Evolutionary conservation across 2,797 vertebrate genomes (phyloP).

Genomic region (Potorous gilbertii): DNA sequence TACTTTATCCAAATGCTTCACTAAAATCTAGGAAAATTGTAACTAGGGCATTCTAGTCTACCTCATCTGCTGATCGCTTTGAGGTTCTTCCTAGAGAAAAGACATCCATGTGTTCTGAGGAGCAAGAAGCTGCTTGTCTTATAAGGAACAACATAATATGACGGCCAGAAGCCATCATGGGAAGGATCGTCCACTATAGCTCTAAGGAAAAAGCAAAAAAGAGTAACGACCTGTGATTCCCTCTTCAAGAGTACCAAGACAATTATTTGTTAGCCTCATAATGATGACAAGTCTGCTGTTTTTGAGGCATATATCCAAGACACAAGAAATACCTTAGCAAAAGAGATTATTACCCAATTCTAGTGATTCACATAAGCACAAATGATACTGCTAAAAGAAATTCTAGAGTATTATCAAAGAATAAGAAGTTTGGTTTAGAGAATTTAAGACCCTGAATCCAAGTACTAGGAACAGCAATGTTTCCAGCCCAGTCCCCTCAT

Average conservation of each 20-base stretch:
- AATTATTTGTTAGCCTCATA: not conserved
- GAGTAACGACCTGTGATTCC: not conserved
- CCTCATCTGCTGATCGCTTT: not conserved
- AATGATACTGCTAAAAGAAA: too few relatives aligned
- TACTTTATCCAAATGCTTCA: too few relatives aligned
- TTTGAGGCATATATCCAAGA: too few relatives aligned
- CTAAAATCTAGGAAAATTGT: not conserved
- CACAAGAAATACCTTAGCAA: too few relatives aligned
- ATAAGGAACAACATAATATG: not conserved
- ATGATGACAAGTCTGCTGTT: not conserved
- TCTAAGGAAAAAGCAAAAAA: not conserved
- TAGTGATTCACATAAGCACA: too few relatives aligned
- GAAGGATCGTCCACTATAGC: not conserved
- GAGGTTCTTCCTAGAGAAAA: not conserved
- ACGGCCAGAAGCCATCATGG: not conserved
- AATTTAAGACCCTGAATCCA: too few relatives aligned
- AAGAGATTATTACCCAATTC: too few relatives aligned
- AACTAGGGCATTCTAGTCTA: not conserved
- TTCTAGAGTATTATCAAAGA: too few relatives aligned
- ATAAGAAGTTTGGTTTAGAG: too few relatives aligned
- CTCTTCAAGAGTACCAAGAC: not conserved
- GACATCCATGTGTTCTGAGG: not conserved
- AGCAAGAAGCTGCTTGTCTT: not conserved
- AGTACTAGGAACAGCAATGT: too few relatives aligned
- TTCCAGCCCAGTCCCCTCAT: too few relatives aligned